phyloP scores from a whole-genome alignment of 2,113 vertebrate genomes.

The Micronisus gabar region DNA sequence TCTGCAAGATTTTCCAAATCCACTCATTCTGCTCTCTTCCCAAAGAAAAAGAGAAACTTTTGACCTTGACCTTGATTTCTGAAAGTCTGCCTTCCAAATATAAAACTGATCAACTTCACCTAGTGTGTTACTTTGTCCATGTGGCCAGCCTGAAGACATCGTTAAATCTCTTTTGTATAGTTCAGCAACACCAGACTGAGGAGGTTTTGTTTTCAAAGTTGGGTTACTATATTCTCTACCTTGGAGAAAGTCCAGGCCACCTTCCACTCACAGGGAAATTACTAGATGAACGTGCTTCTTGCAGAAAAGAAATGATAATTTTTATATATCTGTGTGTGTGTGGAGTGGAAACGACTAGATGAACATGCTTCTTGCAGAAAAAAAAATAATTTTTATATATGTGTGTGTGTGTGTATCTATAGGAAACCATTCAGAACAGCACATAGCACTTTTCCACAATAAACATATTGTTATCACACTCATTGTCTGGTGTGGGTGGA shows the following conservation, averaged over 20 bases:
- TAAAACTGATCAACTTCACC: neutral
- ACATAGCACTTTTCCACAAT: neutral
- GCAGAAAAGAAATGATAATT: neutral
- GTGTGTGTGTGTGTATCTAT: fast-evolving
- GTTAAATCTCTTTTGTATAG: neutral
- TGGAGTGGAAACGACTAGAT: neutral
- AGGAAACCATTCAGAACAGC: neutral
- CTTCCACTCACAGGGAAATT: neutral
- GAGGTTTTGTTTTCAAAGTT: neutral
- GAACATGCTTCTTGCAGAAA: neutral
- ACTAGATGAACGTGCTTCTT: neutral
- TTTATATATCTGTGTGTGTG: neutral
- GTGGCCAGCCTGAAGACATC: neutral
- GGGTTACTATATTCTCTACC: neutral
- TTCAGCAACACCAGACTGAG: neutral
- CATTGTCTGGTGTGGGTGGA: neutral
- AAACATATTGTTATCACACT: neutral
- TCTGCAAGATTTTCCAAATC: neutral
- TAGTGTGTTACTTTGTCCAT: neutral
- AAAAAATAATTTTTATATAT: too few relatives aligned
- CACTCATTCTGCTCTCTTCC: neutral
- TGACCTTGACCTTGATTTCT: neutral
- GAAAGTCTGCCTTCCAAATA: neutral
- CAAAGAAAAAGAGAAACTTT: neutral
- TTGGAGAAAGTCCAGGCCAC: neutral